A percentile compares a stretch with the other conserved stretches of the same genome.
Evolutionary conservation across 2,888 invertebrate genomes (phyloP).

Genomic region (Napeogenes sylphis): DNA sequence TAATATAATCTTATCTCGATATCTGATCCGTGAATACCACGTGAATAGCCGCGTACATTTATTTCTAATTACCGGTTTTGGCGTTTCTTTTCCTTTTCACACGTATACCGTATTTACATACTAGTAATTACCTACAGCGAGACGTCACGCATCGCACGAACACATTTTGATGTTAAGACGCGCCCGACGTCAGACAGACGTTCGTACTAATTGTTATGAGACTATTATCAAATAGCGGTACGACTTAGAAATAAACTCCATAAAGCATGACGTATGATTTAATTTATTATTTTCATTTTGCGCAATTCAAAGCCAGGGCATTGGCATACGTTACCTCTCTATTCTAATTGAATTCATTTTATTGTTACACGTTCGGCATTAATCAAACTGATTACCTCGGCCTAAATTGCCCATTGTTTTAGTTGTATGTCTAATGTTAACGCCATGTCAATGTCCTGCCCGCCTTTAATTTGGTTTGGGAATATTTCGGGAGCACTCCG

Average conservation of each 20-base stretch:
- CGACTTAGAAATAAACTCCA: conserved; percentile 48
- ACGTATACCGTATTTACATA: conserved; percentile 75
- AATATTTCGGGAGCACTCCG: conserved; percentile 38
- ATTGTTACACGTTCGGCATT: conserved; percentile 73
- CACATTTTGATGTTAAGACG: conserved; percentile 73
- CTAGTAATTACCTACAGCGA: conserved; percentile 61
- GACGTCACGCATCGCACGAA: conserved; percentile 67
- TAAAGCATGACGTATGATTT: conserved; percentile 73
- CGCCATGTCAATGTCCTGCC: conserved; percentile 83
- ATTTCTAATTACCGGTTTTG: conserved; percentile 73
- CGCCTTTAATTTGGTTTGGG: conserved; percentile 64
- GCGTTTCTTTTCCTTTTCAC: conserved; percentile 73
- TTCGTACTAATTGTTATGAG: conserved; percentile 67
- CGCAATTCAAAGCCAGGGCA: conserved; percentile 90
- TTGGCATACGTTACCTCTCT: conserved; percentile 84
- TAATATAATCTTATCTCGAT: conserved; percentile 72
- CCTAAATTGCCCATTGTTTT: conserved; percentile 76
- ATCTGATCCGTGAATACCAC: conserved; percentile 69
- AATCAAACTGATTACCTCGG: conserved; percentile 72
- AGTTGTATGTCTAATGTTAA: conserved; percentile 61
- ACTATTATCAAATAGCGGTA: conserved; percentile 66
- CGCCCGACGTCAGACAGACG: conserved; percentile 65
- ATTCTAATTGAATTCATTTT: conserved; percentile 75
- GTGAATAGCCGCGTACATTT: conserved; percentile 72
- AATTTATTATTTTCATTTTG: conserved; percentile 72